Percentiles rank a stretch among this genome's conserved stretches.
phyloP scores from a whole-genome alignment of 2,113 vertebrate species.

The Scatophagus argus region DNA sequence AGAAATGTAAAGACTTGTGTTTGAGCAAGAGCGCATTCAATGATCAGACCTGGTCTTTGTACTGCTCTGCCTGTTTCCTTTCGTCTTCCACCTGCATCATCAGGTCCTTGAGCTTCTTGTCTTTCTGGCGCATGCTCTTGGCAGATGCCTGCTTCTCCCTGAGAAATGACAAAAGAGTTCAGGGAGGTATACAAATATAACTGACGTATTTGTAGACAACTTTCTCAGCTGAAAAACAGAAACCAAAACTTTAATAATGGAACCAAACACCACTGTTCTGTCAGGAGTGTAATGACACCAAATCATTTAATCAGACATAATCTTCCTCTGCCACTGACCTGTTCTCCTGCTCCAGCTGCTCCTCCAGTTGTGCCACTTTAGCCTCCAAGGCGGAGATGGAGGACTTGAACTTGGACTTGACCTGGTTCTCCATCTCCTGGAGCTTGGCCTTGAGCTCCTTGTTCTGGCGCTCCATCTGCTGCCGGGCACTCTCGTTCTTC shows the following conservation, averaged over 20 bases:
- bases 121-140: slow-evolving; percentile 91
- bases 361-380: slow-evolving; percentile 93
- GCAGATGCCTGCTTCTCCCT: slow-evolving; percentile 90
- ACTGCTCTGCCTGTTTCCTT: slow-evolving; percentile 92
- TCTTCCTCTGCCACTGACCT: slow-evolving; percentile 81
- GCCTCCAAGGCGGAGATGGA: slow-evolving; percentile 90
- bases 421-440: slow-evolving; percentile 92
- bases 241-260: not conserved
- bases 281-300: not conserved
- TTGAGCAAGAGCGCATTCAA: not conserved
- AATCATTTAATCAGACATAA: not conserved
- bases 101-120: slow-evolving; percentile 96
- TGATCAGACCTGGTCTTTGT: slow-evolving; percentile 93
- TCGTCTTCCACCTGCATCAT: slow-evolving; percentile 94
- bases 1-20: not conserved
- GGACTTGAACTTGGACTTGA: slow-evolving; percentile 94
- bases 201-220: not conserved
- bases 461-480: slow-evolving; percentile 96
- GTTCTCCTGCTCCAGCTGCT: slow-evolving; percentile 94
- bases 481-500: slow-evolving; percentile 92
- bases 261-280: not conserved
- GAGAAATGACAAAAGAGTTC: slow-evolving; percentile 15
- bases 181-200: not conserved
- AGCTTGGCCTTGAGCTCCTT: slow-evolving; percentile 94
- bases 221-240: not conserved